Base-by-base conservation (phyloP, 2,888 invertebrate genomes). In the Pyrochroa serraticornis region DNA sequence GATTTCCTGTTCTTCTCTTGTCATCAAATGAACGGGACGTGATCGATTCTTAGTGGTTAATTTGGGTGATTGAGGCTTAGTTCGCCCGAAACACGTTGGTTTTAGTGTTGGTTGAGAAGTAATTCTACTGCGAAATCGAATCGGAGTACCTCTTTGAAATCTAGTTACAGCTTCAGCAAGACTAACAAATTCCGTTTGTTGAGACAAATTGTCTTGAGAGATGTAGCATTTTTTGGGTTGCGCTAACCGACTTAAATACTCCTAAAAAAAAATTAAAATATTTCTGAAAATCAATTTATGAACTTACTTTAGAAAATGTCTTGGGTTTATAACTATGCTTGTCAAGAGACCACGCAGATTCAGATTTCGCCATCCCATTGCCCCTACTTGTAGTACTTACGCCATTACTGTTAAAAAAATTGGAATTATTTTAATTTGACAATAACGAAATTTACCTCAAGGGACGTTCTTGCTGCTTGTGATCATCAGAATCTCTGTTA, bases 1-100 rank as follows among this genome's bases (percentile, higher is more conserved):
- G 59, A 83, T 79, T 71, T 90, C 89, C 44, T 81, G 79, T 65
- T 90, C 85, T 62, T 85, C 82, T 48, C 82, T 82, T 8, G 85
- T 85, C 9, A 85, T 63, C n/a, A 82, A 77, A 45, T 81, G 80
- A 0, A 80, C 72, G 0, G 84, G 81, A 33, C 90, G 80, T 0
- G 78, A 74, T 32, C 91, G 83, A 0, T 75, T 71, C 63, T 82
- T 83, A n/a, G 85, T 84, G 66, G 77, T 79, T 7, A 84, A 74
- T 71, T 79, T 79, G 0, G 85, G 85, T 2, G 84, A 84, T 42
- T 82, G 82, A 0, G 85, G 82, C 37, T 80, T 69, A 6, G 85
- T 85, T 1, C 8, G 53, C 43, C 42, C 46, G 3, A 56, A 42
- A n/a, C 49, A 52, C 6, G 7, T 7, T 5, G 47, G 31, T 2